phyloP scores from a whole-genome alignment of 92 coral and sea anemone species.

The Porites evermanni region DNA sequence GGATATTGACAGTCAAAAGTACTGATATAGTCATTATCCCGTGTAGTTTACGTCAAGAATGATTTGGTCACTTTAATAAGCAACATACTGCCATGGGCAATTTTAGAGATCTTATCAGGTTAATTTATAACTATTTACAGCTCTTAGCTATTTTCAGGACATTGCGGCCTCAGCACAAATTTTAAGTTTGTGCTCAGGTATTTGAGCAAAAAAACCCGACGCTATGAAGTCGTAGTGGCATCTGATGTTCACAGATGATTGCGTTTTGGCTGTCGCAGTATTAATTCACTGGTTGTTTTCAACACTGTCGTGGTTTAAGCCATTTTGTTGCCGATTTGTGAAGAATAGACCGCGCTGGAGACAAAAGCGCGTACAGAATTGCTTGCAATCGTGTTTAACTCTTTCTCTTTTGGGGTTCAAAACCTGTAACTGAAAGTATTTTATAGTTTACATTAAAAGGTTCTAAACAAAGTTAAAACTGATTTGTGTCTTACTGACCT shows the following conservation, averaged over 20 bases:
- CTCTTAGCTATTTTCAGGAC: not conserved
- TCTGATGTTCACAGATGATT: slow-evolving; percentile 18
- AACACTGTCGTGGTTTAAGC: slow-evolving; percentile 14
- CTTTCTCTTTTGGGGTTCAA: not conserved
- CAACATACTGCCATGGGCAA: slow-evolving; percentile 16
- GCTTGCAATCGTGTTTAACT: not conserved
- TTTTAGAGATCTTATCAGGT: slow-evolving; percentile 27
- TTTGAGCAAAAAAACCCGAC: no score
- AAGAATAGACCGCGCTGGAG: not conserved
- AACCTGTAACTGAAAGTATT: slow-evolving; percentile 18
- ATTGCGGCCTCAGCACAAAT: not conserved
- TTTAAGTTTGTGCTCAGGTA: not conserved
- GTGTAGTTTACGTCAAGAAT: slow-evolving; percentile 10
- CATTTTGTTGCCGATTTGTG: slow-evolving; percentile 13
- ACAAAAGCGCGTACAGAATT: not conserved
- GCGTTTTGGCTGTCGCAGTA: slow-evolving; percentile 3
- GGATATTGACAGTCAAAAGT: not conserved
- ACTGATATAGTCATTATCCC: slow-evolving; percentile 15
- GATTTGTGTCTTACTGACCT: slow-evolving; percentile 21
- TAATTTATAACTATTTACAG: slow-evolving; percentile 1
- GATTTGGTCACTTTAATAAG: slow-evolving; percentile 23
- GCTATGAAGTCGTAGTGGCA: not conserved
- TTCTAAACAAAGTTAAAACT: slow-evolving; percentile 7
- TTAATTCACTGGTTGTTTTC: not conserved
- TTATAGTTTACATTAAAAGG: slow-evolving; percentile 1